phyloP scores from a whole-genome alignment of 2,888 invertebrate species.

The Liodrosophila aerea region DNA sequence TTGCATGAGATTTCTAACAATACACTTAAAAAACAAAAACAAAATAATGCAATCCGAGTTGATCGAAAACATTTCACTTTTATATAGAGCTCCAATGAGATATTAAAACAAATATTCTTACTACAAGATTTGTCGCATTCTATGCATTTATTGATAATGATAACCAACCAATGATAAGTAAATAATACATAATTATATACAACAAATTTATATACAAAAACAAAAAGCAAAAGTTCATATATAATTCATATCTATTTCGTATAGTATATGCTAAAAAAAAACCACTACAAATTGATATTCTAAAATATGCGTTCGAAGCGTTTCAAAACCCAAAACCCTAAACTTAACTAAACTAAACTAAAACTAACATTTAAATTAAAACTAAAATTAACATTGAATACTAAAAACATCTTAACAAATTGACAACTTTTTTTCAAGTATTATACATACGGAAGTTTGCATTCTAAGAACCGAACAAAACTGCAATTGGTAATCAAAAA shows the following conservation, averaged over 20 bases:
- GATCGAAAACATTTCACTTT: constrained; percentile 3
- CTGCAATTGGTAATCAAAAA: constrained; percentile 72
- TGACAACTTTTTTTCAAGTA: constrained; percentile 65
- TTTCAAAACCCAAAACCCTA: constrained; percentile 58
- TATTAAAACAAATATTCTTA: constrained; percentile 42
- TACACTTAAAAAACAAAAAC: neutral
- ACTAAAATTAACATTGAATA: constrained; percentile 24
- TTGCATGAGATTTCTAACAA: neutral
- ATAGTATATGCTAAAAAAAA: constrained; percentile 26
- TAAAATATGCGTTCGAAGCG: constrained; percentile 73
- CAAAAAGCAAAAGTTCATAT: constrained; percentile 54
- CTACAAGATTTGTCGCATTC: constrained; percentile 68
- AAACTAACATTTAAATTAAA: constrained; percentile 37
- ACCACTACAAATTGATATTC: constrained; percentile 60
- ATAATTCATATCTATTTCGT: constrained; percentile 57
- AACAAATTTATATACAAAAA: constrained; percentile 67
- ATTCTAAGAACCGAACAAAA: constrained; percentile 69
- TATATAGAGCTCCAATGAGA: constrained; percentile 8
- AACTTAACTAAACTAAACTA: constrained; percentile 31
- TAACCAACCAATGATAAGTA: constrained; percentile 39
- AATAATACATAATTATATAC: constrained; percentile 44
- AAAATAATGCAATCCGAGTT: constrained; percentile 1
- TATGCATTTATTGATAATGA: constrained; percentile 66
- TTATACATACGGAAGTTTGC: constrained; percentile 68
- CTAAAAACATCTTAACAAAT: constrained; percentile 10